These are phyloP conservation scores for Illadopsis cleaveri DNA, from an alignment of 2,113 vertebrate species.

Conservation along the genomic window DNA sequence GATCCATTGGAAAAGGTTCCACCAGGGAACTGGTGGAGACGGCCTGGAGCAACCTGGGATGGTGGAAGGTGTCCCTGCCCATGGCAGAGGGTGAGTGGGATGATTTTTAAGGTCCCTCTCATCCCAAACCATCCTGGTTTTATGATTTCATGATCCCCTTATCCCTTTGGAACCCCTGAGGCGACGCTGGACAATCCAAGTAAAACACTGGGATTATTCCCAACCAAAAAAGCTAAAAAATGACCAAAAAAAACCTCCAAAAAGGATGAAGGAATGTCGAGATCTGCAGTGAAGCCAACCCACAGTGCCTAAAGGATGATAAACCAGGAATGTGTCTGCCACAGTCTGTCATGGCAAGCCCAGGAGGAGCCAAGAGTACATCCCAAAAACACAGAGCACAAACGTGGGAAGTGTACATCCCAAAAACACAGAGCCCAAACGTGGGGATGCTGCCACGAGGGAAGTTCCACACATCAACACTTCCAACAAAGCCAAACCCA, in stretches of 20 bases:
- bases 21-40: not conserved
- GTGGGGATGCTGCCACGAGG: not conserved
- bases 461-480: not conserved
- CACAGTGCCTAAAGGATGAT: not conserved
- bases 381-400: not conserved
- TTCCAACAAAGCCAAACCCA: not conserved
- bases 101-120: not conserved
- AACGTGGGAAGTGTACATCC: not conserved
- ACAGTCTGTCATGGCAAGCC: conserved; percentile 21
- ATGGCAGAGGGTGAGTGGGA: accelerated
- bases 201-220: not conserved
- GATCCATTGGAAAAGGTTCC: not conserved
- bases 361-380: not conserved
- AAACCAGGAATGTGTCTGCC: not conserved
- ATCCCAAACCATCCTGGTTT: not conserved
- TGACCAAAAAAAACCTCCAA: accelerated
- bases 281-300: not conserved
- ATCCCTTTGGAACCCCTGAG: not conserved
- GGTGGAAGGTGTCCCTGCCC: not conserved
- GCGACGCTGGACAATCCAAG: accelerated
- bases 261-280: accelerated
- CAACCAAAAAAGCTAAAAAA: not conserved
- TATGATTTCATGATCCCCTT: no score
- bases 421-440: not conserved
- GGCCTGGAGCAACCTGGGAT: not conserved